Percentiles rank a stretch among this genome's conserved stretches.
phyloP scores from a whole-genome alignment of 2,888 invertebrate species.

The Stenichneumon culpator region DNA sequence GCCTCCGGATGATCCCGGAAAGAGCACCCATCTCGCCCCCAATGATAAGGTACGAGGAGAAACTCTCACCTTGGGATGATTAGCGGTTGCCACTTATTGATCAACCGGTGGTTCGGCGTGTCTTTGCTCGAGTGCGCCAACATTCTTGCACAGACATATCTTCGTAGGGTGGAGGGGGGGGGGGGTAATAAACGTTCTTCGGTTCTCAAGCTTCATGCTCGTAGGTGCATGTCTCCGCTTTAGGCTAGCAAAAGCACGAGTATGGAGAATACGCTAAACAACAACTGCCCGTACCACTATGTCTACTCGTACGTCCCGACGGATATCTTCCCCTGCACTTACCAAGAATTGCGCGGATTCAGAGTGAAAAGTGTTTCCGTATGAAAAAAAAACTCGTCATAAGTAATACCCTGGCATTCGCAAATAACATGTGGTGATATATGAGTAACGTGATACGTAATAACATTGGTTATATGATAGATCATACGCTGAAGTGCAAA shows the following conservation, averaged over 20 bases:
- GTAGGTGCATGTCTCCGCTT: conserved; percentile 23
- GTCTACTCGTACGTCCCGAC: conserved; percentile 21
- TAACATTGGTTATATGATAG: not conserved
- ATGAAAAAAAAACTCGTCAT: conserved; percentile 17
- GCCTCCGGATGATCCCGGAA: conserved; percentile 16
- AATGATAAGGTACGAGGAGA: conserved; percentile 8
- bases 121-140: conserved; percentile 28
- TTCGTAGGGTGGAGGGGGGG: too few relatives aligned
- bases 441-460: not conserved
- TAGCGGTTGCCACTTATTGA: conserved; percentile 16
- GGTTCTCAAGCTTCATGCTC: conserved; percentile 22
- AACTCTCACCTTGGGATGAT: conserved; percentile 21
- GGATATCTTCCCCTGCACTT: conserved; percentile 39
- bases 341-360: conserved; percentile 27
- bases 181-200: conserved; percentile 2
- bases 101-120: conserved; percentile 11
- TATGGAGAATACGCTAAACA: conserved; percentile 29
- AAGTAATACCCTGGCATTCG: conserved; percentile 11
- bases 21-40: not conserved
- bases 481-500: too few relatives aligned
- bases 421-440: not conserved
- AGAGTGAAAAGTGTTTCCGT: conserved; percentile 40
- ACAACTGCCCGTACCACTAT: conserved; percentile 27
- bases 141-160: not conserved
- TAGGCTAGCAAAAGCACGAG: conserved; percentile 11